Evolutionary conservation across 2,888 invertebrate genomes (phyloP).

Genomic region (Asteroscopus sphinx): DNA sequence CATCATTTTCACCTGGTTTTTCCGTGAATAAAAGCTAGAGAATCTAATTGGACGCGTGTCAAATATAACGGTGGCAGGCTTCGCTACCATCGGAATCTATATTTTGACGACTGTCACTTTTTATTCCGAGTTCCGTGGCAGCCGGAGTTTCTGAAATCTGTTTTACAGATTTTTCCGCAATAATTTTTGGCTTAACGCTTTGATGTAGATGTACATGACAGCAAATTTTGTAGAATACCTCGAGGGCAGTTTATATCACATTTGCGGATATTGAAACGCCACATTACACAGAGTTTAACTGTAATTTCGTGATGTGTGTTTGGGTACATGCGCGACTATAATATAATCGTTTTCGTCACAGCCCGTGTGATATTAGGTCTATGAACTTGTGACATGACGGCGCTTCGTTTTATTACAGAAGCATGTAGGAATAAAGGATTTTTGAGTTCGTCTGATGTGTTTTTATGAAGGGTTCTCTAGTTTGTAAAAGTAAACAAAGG

Average conservation of each 20-base stretch:
- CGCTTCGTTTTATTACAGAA: slow-evolving; percentile 46
- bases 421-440: slow-evolving; percentile 35
- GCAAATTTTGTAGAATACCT: slow-evolving; percentile 27
- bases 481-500: slow-evolving; percentile 64
- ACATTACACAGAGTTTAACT: slow-evolving; percentile 35
- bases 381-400: slow-evolving; percentile 40
- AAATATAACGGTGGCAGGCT: slow-evolving; percentile 58
- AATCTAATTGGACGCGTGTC: slow-evolving; percentile 70
- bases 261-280: slow-evolving; percentile 45
- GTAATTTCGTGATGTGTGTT: slow-evolving; percentile 22
- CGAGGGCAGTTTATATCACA: slow-evolving; percentile 32
- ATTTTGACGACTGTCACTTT: slow-evolving; percentile 59
- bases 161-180: slow-evolving; percentile 37
- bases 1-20: slow-evolving; percentile 55
- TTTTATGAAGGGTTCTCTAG: slow-evolving; percentile 55
- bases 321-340: not conserved
- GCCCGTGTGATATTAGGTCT: slow-evolving; percentile 32
- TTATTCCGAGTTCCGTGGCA: slow-evolving; percentile 35
- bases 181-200: slow-evolving; percentile 29
- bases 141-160: slow-evolving; percentile 35
- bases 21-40: slow-evolving; percentile 57
- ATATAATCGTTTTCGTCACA: slow-evolving; percentile 31
- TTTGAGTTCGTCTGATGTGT: slow-evolving; percentile 47
- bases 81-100: slow-evolving; percentile 56
- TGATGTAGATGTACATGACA: slow-evolving; percentile 40